A percentile compares a stretch with the other conserved stretches of the same genome.
Evolutionary conservation across 2,113 vertebrate species (phyloP).

Genomic region (Progne subis): DNA sequence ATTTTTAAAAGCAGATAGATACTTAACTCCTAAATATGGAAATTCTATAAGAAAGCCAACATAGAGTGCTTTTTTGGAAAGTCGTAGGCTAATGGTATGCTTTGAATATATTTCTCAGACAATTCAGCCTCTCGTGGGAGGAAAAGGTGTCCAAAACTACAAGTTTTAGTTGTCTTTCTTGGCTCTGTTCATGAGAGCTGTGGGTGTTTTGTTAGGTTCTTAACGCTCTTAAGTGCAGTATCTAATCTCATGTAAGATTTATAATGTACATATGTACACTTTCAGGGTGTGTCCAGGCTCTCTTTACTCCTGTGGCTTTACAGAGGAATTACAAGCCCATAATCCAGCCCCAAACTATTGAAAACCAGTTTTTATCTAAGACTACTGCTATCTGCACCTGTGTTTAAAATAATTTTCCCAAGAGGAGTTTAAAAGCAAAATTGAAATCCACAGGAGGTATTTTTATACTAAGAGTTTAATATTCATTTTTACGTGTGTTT

Average conservation of each 20-base stretch:
- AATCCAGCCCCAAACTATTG: neutral
- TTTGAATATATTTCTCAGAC: neutral
- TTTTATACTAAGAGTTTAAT: conserved; percentile 10
- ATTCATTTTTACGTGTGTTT: neutral
- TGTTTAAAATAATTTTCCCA: conserved; percentile 46
- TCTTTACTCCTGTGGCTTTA: conserved; percentile 19
- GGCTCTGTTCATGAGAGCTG: neutral
- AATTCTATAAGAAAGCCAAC: neutral
- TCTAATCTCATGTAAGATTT: conserved; percentile 4
- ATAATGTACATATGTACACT: neutral
- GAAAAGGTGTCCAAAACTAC: neutral
- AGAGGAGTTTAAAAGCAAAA: conserved; percentile 44
- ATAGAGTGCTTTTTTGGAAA: neutral
- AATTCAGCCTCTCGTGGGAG: neutral
- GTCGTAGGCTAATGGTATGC: neutral
- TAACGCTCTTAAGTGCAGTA: neutral
- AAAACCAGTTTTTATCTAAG: conserved; percentile 20
- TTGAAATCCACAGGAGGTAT: conserved; percentile 44
- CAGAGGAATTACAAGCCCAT: neutral
- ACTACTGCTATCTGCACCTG: conserved; percentile 11
- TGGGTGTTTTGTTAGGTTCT: neutral
- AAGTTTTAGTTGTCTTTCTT: neutral
- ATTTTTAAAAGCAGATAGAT: neutral
- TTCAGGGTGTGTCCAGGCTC: neutral
- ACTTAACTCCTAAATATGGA: neutral